phyloP scores from a whole-genome alignment of 2,797 vertebrate species.

The Tolypeutes matacus region DNA sequence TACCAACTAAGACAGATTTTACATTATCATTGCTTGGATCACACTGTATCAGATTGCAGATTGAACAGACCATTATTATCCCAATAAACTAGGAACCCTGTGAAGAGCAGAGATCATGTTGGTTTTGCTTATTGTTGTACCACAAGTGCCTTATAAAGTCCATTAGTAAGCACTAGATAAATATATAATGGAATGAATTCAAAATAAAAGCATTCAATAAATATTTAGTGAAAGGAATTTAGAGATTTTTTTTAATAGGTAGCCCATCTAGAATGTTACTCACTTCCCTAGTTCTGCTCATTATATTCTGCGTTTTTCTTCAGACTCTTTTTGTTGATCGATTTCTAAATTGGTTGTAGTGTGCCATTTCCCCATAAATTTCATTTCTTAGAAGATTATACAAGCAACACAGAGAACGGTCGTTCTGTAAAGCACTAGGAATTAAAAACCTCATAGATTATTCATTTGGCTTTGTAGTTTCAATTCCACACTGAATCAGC shows the following conservation, averaged over 20 bases:
- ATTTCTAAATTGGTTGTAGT: background rate
- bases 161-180: background rate
- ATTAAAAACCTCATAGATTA: background rate
- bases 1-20: background rate
- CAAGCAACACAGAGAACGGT: background rate
- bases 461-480: background rate
- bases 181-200: background rate
- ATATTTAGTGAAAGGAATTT: constrained; percentile 8
- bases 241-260: background rate
- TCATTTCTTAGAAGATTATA: constrained; percentile 33
- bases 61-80: background rate
- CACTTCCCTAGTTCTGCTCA: background rate
- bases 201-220: constrained; percentile 25
- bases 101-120: background rate
- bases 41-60: background rate
- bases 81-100: background rate
- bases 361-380: constrained; percentile 6
- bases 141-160: background rate
- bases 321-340: background rate
- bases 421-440: constrained; percentile 42
- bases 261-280: background rate
- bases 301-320: constrained; percentile 1
- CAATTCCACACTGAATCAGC: background rate
- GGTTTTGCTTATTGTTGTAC: background rate
- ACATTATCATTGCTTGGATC: background rate